These are phyloP conservation scores for Scomber scombrus DNA, from an alignment of 2,113 vertebrate species.

Conservation along the genomic window DNA sequence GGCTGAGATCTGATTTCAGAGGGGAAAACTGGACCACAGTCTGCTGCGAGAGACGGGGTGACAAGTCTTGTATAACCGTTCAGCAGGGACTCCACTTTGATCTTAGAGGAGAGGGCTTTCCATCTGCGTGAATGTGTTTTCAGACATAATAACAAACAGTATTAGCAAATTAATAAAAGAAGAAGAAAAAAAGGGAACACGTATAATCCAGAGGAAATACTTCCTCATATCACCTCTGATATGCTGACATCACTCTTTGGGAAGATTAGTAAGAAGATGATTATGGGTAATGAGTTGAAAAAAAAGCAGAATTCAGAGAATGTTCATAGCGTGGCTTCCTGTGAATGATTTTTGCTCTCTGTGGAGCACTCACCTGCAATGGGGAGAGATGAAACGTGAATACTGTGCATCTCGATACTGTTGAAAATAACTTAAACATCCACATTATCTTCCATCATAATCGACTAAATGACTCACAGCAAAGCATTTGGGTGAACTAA, in stretches of 20 bases:
- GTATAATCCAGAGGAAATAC: background rate
- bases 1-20: constrained; percentile 88
- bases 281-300: constrained; percentile 70
- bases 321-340: constrained; percentile 33
- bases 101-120: constrained; percentile 77
- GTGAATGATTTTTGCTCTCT: constrained; percentile 38
- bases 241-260: constrained; percentile 46
- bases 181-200: background rate
- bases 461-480: constrained; percentile 79
- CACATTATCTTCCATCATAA: constrained; percentile 42
- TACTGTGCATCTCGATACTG: constrained; percentile 23
- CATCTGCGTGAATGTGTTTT: constrained; percentile 64
- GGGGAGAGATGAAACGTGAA: constrained; percentile 45
- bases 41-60: constrained; percentile 87
- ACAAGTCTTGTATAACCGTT: constrained; percentile 88
- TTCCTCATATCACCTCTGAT: constrained; percentile 1
- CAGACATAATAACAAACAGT: constrained; percentile 63
- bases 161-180: constrained; percentile 54
- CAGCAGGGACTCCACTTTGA: constrained; percentile 91
- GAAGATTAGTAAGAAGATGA: constrained; percentile 56
- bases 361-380: constrained; percentile 49
- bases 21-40: constrained; percentile 87
- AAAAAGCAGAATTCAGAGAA: constrained; percentile 46
- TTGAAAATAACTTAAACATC: constrained; percentile 32
- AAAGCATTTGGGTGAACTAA: constrained; percentile 75